Evolutionary conservation across 1,140 invertebrate genomes (phyloP), one percentile per base, ranked within the genome.

Genomic region (Drosophila fuyamai): DNA sequence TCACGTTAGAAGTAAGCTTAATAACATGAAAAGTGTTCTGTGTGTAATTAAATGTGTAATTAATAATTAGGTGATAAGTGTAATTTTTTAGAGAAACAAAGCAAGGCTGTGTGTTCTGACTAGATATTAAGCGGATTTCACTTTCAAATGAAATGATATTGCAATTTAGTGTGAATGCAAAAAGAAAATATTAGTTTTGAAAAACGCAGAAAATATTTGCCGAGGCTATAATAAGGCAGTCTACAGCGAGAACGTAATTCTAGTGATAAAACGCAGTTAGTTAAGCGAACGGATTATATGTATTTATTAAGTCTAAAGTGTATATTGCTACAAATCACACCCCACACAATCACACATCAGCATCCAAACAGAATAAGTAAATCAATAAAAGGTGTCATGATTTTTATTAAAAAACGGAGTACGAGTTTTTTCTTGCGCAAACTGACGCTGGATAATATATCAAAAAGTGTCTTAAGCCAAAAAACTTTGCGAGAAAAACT

Each of bases 21-120:
- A 23, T 16, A 36, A 57, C 10, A 48, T 18, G 43, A 40, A 60
- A 60, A 50, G 29, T 36, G 51, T 68, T 59, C 40, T 77, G 41
- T 59, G 71, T 84, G 79, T 86, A 88, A 88, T 81, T 79, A 79
- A 85, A 65, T 88, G 75, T 88, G 74, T 77, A 77, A 68, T 71
- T 66, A 50, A 58, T 40, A 32, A 44, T 18, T 83, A 89, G 56
- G 50, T 7, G 29, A 29, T 89, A 89, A 88, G 80, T 88, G 84
- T 88, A 88, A 89, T 89, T 84, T 89, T 88, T 71, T 89, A 86
- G 79, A 89, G 84, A 91, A 91, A 91, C 90, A 91, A 91, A 91
- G 90, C 90, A 91, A 90, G 90, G 90, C 90, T 91, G 90, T 91
- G 90, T 91, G 77, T 91, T 91, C 90, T 91, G 84, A 86, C 50